Conservation (phyloP, 2,113 vertebrate species). For the Zootoca vivipara region DNA sequence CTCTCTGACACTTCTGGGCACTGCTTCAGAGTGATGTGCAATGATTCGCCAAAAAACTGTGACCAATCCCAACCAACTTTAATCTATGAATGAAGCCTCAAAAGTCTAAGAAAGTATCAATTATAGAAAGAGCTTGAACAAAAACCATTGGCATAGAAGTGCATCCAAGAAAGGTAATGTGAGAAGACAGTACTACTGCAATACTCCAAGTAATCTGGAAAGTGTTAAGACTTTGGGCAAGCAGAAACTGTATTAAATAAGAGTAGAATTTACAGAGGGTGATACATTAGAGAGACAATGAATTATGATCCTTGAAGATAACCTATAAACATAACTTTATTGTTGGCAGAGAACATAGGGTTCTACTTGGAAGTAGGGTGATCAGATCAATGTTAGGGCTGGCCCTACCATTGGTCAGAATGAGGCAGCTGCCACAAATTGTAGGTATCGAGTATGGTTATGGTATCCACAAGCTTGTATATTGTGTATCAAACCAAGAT, state of each 20-base stretch:
- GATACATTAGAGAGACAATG: not conserved
- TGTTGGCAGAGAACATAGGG: not conserved
- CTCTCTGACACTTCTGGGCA: not conserved
- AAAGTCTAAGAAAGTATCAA: constrained; percentile 25
- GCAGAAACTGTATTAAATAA: not conserved
- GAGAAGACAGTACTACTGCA: not conserved
- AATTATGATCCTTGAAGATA: not conserved
- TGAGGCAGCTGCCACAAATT: not conserved
- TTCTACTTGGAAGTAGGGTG: too few relatives aligned
- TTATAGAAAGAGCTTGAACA: constrained; percentile 8
- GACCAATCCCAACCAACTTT: constrained; percentile 36
- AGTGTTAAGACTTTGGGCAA: not conserved
- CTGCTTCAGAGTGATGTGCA: constrained; percentile 26
- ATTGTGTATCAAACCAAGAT: too few relatives aligned
- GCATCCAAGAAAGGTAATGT: not conserved
- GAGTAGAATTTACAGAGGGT: not conserved
- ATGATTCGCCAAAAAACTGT: constrained; percentile 23
- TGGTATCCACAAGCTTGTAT: not conserved
- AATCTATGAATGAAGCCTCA: constrained; percentile 39
- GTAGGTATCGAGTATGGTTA: not conserved
- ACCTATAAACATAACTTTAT: not conserved
- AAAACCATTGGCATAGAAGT: not conserved
- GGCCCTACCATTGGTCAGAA: not conserved
- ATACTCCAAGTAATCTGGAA: not conserved
- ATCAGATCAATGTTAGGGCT: not conserved